Base-by-base conservation (phyloP, 1,140 invertebrate species). In the Trinorchestia longiramus region DNA sequence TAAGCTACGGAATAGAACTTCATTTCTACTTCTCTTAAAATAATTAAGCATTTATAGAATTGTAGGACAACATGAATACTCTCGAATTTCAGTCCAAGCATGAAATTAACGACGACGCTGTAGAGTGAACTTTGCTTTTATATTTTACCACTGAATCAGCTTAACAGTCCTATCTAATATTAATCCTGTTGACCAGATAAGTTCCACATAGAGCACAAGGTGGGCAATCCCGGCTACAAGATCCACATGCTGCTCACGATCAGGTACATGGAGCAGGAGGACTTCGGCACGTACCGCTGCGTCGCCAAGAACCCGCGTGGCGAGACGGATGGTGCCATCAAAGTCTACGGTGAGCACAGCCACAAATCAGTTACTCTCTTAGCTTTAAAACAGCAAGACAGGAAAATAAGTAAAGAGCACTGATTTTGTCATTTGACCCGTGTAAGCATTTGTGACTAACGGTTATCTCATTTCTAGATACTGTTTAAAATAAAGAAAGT, bases 301-400 rank as follows among this genome's bases (percentile, higher is more conserved):
- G 98, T 99, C 3, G 99, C 99, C 87, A 99, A 99, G 97, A 99
- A 99, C 98, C 98, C 98, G 44, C 98, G 99, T 95, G 99, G 99
- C 96, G 99, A 99, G 97, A 99, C 99, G 15, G 99, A 99, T 97
- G 99, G 99, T 90, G 98, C 98, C 87, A 99, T 99, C 97, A 98
- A 97, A 95, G 96, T 97, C 19, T 97, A 97, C 96, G 96, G 96
- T 97, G 95, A 88, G 96, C 28, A 77, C 62, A 11, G 62, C 11
- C 62, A 77, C 62, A 36, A 23, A 23, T 36, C 62, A 77, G 1
- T 15, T 15, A 28, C 28, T 11, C 36, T 11, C 15, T 23, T 36
- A 77, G 62, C 28, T 77, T 1, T 77, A n/a, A n/a, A n/a, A n/a
- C n/a, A n/a, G n/a, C n/a, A n/a, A n/a, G n/a, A n/a, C n/a, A n/a